phyloP scores from a whole-genome alignment of 1,140 invertebrate species.

The Potamilus streckersoni region DNA sequence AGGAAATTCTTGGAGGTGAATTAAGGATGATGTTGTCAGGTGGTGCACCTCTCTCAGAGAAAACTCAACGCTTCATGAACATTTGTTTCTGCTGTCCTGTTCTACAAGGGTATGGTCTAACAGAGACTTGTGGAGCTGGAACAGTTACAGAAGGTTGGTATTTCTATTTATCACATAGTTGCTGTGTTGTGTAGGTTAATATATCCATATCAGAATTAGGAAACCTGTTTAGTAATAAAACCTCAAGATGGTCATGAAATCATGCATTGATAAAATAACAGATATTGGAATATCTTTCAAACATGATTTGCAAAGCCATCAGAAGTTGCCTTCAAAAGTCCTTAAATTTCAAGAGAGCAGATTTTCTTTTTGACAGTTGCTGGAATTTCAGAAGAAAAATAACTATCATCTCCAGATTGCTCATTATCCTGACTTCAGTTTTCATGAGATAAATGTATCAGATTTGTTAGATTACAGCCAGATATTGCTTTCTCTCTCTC shows the following conservation, averaged over 20 bases:
- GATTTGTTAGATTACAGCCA: too few relatives aligned
- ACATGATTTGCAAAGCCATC: not conserved
- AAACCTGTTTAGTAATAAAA: not conserved
- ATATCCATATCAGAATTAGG: too few relatives aligned
- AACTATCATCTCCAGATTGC: too few relatives aligned
- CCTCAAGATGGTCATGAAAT: not conserved
- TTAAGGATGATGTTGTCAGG: slow-evolving; percentile 89
- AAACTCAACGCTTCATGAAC: slow-evolving; percentile 95
- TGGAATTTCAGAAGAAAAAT: too few relatives aligned
- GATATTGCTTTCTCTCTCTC: too few relatives aligned
- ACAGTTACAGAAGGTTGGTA: slow-evolving; percentile 84
- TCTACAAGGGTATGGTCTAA: slow-evolving; percentile 96
- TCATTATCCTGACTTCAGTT: too few relatives aligned
- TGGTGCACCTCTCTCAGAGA: slow-evolving; percentile 94
- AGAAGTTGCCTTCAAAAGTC: too few relatives aligned
- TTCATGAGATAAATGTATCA: too few relatives aligned
- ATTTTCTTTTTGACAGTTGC: too few relatives aligned
- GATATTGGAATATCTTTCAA: not conserved
- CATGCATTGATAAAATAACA: not conserved
- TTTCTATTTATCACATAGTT: not conserved
- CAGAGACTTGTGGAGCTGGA: slow-evolving; percentile 94
- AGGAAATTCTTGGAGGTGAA: slow-evolving; percentile 84
- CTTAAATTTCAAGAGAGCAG: too few relatives aligned
- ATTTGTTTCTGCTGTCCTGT: slow-evolving; percentile 91
- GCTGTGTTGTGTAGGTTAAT: too few relatives aligned